Base-by-base conservation (phyloP, 2,888 invertebrate genomes). In the Graphium colonna region DNA sequence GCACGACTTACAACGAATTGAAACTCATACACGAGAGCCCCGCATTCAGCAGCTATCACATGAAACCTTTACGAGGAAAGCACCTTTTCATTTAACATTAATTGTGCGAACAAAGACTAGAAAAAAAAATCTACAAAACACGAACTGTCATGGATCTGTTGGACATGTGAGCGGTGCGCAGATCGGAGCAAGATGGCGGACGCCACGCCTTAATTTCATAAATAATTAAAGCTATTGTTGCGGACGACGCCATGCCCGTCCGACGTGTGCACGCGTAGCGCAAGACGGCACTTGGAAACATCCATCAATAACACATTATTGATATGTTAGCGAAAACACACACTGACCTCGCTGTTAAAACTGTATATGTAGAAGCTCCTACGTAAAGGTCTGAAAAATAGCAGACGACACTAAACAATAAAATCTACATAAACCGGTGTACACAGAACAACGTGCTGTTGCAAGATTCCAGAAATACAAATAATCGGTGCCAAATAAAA, bases 71-170 rank as follows among this genome's bases (percentile, higher is more conserved):
- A 82, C 77, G 78, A 77, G 75, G 73, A 57, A 78, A 85, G 88
- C 87, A 87, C 86, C 87, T 77, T 36, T 77, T 76, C 69, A 74
- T 75, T 74, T 75, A 75, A 74, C 71, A 77, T 36, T 66, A 71
- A 75, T 87, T 88, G 87, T 88, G 88, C 88, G 85, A 79, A 68
- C 79, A 74, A 78, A 82, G 88, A 88, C 88, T 88, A 88, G 88
- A 88, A 79, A 21, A 88, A 79, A 21, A 72, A 69, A 49, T 70
- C 74, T 79, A 76, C 71, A 73, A 75, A 69, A 73, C 71, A 74
- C 75, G 73, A 72, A 63, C 51, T 77, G 85, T 82, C 82, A 84
- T 84, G 83, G 79, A 69, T 69, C 70, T 71, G 71, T 61, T 66
- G 65, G 67, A 60, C 58, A 62, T 63, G 46, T 16, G 40, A 44